Evolutionary conservation across 2,888 invertebrate species (phyloP), one percentile per base, ranked within the genome.

Genomic region (Phragmatobia fuliginosa): DNA sequence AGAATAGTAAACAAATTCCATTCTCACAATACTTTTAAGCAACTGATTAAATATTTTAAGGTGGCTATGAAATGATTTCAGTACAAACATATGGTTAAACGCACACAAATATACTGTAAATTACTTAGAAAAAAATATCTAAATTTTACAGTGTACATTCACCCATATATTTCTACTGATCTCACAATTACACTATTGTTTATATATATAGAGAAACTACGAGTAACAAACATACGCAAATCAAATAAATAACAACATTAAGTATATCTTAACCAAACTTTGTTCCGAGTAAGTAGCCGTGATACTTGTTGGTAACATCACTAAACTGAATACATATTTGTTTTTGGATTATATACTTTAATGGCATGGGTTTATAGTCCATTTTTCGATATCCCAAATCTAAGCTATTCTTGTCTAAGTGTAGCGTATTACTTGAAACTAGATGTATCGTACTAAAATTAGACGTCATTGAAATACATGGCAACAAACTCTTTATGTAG

Each of bases 211-310:
- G 28, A 74, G 71, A 72, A 70, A 69, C n/a, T 38, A 81, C 71
- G 71, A 70, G 72, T 76, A 80, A 76, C 76, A 80, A 76, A 68
- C 77, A 82, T 78, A 78, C 75, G 78, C 75, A 69, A 77, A 82
- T 59, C 72, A 73, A 82, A 79, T 80, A 76, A 80, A 80, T 75
- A 80, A 75, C 72, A 77, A 75, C 70, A 80, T 80, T 79, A 81
- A 83, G 77, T 83, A 81, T 78, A 72, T 64, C 74, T 74, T 75
- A 79, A 79, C 76, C 80, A 75, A 78, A 71, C 76, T 74, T 77
- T 75, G 75, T 81, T 81, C 73, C 72, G 74, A 78, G 74, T 62
- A 66, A 38, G 38, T n/a, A n/a, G n/a, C n/a, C n/a, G n/a, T n/a
- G n/a, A n/a, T n/a, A n/a, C n/a, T n/a, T n/a, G n/a, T n/a, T n/a